Conservation (phyloP, 2,113 vertebrate genomes). For the Scomber scombrus region DNA sequence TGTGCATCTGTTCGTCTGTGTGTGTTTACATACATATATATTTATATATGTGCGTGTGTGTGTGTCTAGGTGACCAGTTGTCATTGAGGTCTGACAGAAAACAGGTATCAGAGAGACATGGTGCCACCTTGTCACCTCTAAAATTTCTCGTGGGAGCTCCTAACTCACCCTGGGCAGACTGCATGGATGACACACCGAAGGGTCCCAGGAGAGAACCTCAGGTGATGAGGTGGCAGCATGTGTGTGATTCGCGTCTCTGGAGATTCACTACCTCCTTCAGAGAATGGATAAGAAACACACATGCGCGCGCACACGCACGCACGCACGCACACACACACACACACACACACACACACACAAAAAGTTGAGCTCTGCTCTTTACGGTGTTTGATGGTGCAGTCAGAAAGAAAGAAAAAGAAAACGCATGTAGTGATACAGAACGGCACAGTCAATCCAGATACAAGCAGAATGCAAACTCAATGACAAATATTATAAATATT, state of each 20-base stretch:
- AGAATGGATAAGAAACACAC: slow-evolving; percentile 35
- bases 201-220: slow-evolving; percentile 68
- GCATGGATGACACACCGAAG: slow-evolving; percentile 65
- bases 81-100: slow-evolving; percentile 70
- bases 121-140: slow-evolving; percentile 75
- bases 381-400: slow-evolving; percentile 46
- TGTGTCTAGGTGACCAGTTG: slow-evolving; percentile 70
- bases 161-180: slow-evolving; percentile 56
- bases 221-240: slow-evolving; percentile 67
- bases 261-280: slow-evolving; percentile 49
- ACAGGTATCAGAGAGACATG: slow-evolving; percentile 71
- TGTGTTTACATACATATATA: too few relatives aligned
- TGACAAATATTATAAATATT: too few relatives aligned
- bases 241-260: slow-evolving; percentile 64
- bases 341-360: slow-evolving; percentile 26
- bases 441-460: too few relatives aligned
- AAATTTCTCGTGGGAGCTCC: slow-evolving; percentile 51
- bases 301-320: slow-evolving; percentile 37
- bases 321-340: slow-evolving; percentile 33
- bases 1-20: too few relatives aligned
- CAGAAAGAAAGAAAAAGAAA: slow-evolving; percentile 10
- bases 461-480: too few relatives aligned
- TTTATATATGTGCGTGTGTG: not conserved
- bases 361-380: slow-evolving; percentile 58
- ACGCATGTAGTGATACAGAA: too few relatives aligned